Percentiles rank a stretch among this genome's conserved stretches.
Conservation (phyloP, 2,888 invertebrate species). For the Cataglyphis livida region DNA sequence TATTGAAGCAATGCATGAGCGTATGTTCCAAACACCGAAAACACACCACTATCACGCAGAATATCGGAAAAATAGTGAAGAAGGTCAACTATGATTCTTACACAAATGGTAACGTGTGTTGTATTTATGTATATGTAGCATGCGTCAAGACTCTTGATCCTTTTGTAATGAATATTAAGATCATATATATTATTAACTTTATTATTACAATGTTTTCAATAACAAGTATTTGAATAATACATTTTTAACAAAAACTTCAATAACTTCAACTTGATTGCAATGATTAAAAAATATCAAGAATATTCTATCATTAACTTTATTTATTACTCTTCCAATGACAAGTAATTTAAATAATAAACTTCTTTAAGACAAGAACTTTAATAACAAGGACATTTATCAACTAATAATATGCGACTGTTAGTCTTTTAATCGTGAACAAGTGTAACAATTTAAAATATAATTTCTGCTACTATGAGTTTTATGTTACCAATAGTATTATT, state of each 20-base stretch:
- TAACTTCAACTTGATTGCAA: not conserved
- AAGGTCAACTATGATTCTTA: constrained; percentile 92
- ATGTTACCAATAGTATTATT: not conserved
- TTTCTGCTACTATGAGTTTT: not conserved
- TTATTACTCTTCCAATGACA: not conserved
- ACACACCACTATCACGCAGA: constrained; percentile 91
- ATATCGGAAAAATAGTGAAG: constrained; percentile 93
- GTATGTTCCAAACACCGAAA: constrained; percentile 91
- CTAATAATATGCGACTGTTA: not conserved
- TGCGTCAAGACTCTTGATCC: constrained; percentile 8
- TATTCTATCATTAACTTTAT: not conserved
- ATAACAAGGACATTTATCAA: not conserved
- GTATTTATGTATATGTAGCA: constrained; percentile 12
- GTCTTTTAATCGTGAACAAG: not conserved
- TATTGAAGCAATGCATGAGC: constrained; percentile 92
- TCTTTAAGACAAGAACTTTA: not conserved
- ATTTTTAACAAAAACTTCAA: no score
- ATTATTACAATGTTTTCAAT: no score
- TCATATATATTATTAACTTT: no score
- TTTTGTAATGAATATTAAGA: no score
- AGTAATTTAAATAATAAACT: not conserved
- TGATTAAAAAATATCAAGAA: not conserved
- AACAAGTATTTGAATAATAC: no score
- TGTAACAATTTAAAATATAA: not conserved
- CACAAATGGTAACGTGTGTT: constrained; percentile 87